Evolutionary conservation across 2,888 invertebrate species (phyloP), one percentile per base, ranked within the genome.

Genomic region (Volucella bombylans): DNA sequence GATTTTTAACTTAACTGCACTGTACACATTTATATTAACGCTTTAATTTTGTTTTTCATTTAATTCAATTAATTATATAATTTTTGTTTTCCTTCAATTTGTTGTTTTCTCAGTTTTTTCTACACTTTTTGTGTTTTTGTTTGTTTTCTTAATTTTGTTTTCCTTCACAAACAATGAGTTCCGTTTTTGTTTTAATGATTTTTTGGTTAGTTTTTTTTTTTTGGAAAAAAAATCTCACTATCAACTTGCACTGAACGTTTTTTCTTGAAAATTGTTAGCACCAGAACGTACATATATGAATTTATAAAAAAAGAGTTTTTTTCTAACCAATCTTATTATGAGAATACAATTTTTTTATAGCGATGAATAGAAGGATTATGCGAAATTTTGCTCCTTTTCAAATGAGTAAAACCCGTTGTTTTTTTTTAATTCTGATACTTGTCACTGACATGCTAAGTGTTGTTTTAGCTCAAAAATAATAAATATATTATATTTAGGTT

Each of bases 231-330:
- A 73, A 73, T 64, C 50, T 69, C 78, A 82, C 82, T 57, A 57
- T 79, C 79, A 78, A 78, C 43, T 62, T 78, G 79, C 82, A 79
- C 82, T 82, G 82, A 78, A 78, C 78, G 82, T 82, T 82, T 82
- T 71, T 82, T 73, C 64, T 73, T 68, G 72, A 57, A 71, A 78
- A 62, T 78, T 72, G 71, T 61, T 73, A 80, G 80, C 73, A 82
- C 82, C 82, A 67, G 72, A 82, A 64, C 81, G 76, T 68, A 80
- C 54, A 59, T 31, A 31, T 31, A 31, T 64, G 14, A 69, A 54
- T 23, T 50, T 52, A 41, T 52, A 62, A 59, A 15, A 43, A 41
- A 62, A 61, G 23, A 39, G 39, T 52, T 23, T 52, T 23, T 12
- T 38, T 10, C 38, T 15, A 67, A 57, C 39, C 12, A 52, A 12